phyloP scores from a whole-genome alignment of 2,797 vertebrate genomes.

The Caiman crocodilus region DNA sequence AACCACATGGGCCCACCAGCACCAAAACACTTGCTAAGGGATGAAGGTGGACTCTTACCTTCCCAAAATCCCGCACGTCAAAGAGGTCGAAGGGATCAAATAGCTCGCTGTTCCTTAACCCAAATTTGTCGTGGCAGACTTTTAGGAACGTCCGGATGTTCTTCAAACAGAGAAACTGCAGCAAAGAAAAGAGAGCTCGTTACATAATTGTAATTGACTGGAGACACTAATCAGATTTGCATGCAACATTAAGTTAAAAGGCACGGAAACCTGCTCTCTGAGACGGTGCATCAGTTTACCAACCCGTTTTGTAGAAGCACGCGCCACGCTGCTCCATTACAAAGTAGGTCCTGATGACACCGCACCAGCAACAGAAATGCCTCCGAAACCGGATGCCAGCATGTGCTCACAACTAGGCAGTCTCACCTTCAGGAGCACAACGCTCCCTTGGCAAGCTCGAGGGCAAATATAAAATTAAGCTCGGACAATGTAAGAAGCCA shows the following conservation, averaged over 20 bases:
- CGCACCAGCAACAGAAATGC: conserved; percentile 19
- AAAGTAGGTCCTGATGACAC: conserved; percentile 53
- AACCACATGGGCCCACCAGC: fast-evolving
- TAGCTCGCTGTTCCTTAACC: conserved; percentile 93
- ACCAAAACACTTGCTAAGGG: fast-evolving
- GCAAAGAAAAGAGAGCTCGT: background rate
- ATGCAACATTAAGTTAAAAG: fast-evolving
- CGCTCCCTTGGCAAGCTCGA: background rate
- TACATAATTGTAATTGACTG: background rate
- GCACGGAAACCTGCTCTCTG: fast-evolving
- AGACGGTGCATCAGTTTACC: background rate
- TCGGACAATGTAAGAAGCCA: conserved; percentile 11
- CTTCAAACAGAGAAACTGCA: conserved; percentile 96
- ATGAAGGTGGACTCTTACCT: conserved; percentile 84
- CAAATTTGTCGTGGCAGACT: conserved; percentile 97
- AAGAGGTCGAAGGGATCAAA: conserved; percentile 99
- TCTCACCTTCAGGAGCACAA: background rate
- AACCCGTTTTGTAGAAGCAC: conserved; percentile 35
- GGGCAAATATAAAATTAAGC: conserved; percentile 30
- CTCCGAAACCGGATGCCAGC: conserved; percentile 18
- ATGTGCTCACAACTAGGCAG: background rate
- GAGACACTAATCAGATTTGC: background rate
- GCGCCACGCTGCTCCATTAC: background rate
- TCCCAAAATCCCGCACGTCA: conserved; percentile 96
- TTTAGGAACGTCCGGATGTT: conserved; percentile 98